Percentiles rank a stretch among this genome's conserved stretches.
phyloP scores from a whole-genome alignment of 2,797 vertebrate species.

The Oryzias sinensis region DNA sequence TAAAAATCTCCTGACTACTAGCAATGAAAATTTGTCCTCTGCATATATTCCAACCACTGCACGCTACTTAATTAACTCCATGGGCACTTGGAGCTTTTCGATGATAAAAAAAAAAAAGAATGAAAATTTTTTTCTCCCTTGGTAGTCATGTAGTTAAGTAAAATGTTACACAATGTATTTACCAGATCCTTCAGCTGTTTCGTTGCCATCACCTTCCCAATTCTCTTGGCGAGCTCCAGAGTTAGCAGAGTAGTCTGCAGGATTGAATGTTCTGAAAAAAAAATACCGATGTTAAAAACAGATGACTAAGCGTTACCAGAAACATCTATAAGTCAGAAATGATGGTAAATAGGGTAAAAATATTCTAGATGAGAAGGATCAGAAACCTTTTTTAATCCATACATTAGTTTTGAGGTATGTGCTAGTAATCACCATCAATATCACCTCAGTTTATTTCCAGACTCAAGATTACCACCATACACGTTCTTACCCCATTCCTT shows the following conservation, averaged over 20 bases:
- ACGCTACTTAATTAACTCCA: too few relatives aligned
- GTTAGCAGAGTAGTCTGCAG: conserved; percentile 85
- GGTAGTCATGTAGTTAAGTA: too few relatives aligned
- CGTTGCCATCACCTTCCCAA: conserved; percentile 84
- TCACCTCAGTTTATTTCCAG: conserved; percentile 19
- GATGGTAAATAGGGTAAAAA: neutral
- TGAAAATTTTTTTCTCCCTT: too few relatives aligned
- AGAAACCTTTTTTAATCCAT: conserved; percentile 34
- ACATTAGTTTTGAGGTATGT: conserved; percentile 39
- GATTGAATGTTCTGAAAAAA: conserved; percentile 88
- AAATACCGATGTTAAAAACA: neutral
- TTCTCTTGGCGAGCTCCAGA: conserved; percentile 82
- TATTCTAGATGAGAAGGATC: conserved; percentile 22
- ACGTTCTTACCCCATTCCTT: conserved; percentile 92
- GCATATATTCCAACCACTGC: too few relatives aligned
- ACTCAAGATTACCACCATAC: conserved; percentile 1
- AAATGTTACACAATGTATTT: conserved; percentile 10
- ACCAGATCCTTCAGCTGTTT: conserved; percentile 85
- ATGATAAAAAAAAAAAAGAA: too few relatives aligned
- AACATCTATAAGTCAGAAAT: too few relatives aligned
- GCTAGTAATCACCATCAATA: conserved; percentile 46
- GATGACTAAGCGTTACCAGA: neutral
- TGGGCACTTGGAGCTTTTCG: too few relatives aligned
- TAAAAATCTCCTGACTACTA: too few relatives aligned
- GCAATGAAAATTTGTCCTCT: too few relatives aligned